Percentiles rank a stretch among this genome's conserved stretches.
phyloP scores from a whole-genome alignment of 1,140 invertebrate species.

The Whitmania pigra region DNA sequence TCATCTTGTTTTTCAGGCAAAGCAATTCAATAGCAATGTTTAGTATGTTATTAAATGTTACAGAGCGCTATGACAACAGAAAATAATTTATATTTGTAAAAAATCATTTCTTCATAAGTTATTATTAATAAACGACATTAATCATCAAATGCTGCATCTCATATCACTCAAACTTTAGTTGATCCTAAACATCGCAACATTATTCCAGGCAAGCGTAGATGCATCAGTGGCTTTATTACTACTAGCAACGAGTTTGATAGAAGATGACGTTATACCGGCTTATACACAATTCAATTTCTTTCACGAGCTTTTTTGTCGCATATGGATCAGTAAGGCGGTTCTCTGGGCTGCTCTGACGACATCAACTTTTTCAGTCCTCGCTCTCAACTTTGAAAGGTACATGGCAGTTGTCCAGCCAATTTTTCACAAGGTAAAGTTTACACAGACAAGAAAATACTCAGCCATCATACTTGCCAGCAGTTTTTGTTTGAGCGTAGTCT shows the following conservation, averaged over 20 bases:
- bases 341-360: constrained; percentile 21
- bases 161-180: background rate
- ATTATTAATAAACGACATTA: background rate
- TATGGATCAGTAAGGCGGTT: constrained; percentile 21
- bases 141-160: background rate
- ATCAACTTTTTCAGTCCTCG: constrained; percentile 18
- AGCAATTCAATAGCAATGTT: too few relatives aligned
- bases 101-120: background rate
- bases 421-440: constrained; percentile 10
- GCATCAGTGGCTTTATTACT: background rate
- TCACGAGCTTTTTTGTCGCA: constrained; percentile 13
- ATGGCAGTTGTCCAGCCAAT: constrained; percentile 22
- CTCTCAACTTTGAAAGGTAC: constrained; percentile 23
- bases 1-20: too few relatives aligned
- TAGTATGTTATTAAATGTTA: too few relatives aligned
- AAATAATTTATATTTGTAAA: too few relatives aligned
- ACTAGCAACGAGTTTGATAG: background rate
- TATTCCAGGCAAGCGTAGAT: background rate
- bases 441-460: background rate
- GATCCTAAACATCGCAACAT: background rate
- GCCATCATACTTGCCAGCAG: background rate
- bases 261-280: background rate
- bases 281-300: background rate
- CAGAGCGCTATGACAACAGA: too few relatives aligned
- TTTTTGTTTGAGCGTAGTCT: background rate